Base-by-base conservation (phyloP, 1,140 invertebrate species). In the Solenopsis invicta region DNA sequence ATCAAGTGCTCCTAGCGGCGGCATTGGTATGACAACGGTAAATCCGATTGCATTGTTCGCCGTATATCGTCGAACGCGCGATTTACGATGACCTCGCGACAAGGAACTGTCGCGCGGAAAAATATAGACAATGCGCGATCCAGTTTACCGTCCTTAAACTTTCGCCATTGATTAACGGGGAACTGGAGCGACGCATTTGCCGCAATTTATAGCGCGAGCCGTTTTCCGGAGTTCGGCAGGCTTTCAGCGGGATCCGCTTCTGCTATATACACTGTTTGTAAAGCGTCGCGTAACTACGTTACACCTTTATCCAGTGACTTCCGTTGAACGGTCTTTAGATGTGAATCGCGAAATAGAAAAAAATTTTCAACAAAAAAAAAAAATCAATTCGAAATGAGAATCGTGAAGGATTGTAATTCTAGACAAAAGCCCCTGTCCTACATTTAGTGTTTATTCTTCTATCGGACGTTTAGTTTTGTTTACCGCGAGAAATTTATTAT, bases 221-320 rank as follows among this genome's bases (percentile, higher is more conserved):
- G 69, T 82, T 82, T 82, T 74, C 80, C 80, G 67, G 80, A 82
- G 80, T 82, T 82, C 80, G 67, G 41, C 80, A 59, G 67, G 61
- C 80, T 82, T 82, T 82, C 80, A 61, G 2, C 67, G 80, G 18
- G 54, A 82, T 74, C 37, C 54, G 54, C 41, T 82, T 82, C 71
- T 74, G 62, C 41, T 29, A n/a, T n/a, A n/a, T n/a, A 59, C 61
- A 37, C 50, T 82, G 80, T 82, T 82, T 59, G 80, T 52, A 61
- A 74, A 82, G 54, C 18, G 41, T 29, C 64, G 77, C 64, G 77
- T 82, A 82, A 82, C 52, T 48, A 13, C 24, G 67, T 82, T 74
- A 82, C 67, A 29, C 67, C 80, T 74, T 82, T 74, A 82, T 74
- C 67, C 34, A 34, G 52, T 13, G 18, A 61, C 52, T 71, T 52